Evolutionary conservation across 2,888 invertebrate genomes (phyloP), one percentile per base, ranked within the genome.

Genomic region (Drosophila meridiana): DNA sequence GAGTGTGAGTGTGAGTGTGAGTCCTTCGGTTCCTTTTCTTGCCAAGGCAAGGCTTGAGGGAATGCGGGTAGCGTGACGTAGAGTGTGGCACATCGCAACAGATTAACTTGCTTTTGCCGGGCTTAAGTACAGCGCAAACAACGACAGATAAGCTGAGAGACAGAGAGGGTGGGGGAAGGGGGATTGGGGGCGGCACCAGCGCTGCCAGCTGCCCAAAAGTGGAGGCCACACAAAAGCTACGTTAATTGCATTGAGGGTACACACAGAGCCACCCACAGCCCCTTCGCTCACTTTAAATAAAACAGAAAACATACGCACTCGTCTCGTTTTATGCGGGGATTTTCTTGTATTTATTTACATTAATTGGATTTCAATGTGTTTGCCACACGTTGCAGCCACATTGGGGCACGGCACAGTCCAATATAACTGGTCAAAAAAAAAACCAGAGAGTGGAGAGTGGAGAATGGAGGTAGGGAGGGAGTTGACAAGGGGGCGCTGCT

Each of bases 271-370:
- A 62, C n/a, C 43, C 20, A 3, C 20, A 20, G 20, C 20, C 20
- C 20, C 20, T 20, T 20, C 32, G 7, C 57, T 53, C 62, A 62
- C 71, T 87, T 80, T 80, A 87, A 87, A 83, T 87, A 87, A 83
- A 83, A 73, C 59, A 47, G 65, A 47, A 66, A 68, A 58, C 64
- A 79, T 67, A 82, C 80, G 78, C 84, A 80, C 68, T 75, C 69
- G 53, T 73, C 45, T 82, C 50, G 56, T 70, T 78, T 82, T 74
- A 73, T 78, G 66, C 70, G 64, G 67, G 67, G 69, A 80, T 73
- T 78, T 79, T 61, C 77, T 78, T 86, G 86, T 86, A 83, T 88
- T 86, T 88, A 83, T 86, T 86, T 88, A 83, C 89, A 88, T 86
- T 86, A 88, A 86, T 86, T 86, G 85, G 88, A 86, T 88, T 86